These are phyloP conservation scores for Blennius ocellaris DNA, from an alignment of 2,113 vertebrate genomes.

Conservation along the genomic window DNA sequence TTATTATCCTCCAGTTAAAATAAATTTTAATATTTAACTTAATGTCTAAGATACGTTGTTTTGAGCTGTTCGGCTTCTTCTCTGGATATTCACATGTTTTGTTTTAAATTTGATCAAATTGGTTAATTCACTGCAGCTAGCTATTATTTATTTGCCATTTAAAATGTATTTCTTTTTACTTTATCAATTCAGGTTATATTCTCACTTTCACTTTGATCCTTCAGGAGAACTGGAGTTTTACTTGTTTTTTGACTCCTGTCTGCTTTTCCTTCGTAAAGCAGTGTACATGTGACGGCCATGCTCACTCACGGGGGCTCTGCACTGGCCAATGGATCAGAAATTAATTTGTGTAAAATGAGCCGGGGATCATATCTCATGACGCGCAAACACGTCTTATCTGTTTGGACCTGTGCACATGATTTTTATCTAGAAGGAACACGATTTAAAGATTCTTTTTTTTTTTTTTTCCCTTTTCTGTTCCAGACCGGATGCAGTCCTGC, in stretches of 20 bases:
- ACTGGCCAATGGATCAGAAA: background rate
- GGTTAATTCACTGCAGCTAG: too few relatives aligned
- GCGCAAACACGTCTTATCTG: constrained; percentile 69
- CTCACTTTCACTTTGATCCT: background rate
- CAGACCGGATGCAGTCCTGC: constrained; percentile 94
- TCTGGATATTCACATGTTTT: too few relatives aligned
- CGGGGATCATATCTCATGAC: background rate
- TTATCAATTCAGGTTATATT: background rate
- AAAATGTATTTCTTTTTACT: background rate
- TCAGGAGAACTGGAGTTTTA: background rate
- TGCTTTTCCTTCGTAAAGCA: constrained; percentile 5
- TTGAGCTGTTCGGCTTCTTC: too few relatives aligned
- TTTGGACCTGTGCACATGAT: constrained; percentile 73
- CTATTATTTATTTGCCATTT: too few relatives aligned
- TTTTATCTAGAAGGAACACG: constrained; percentile 23
- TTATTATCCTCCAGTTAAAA: background rate
- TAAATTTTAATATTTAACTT: too few relatives aligned
- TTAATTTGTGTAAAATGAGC: background rate
- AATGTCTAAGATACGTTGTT: too few relatives aligned
- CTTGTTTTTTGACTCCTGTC: background rate
- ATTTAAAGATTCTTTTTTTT: background rate
- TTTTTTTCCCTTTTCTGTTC: constrained; percentile 20
- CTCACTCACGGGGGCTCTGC: background rate
- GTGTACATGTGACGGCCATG: background rate
- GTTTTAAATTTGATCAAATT: too few relatives aligned